Evolutionary conservation across 2,113 vertebrate species (phyloP), one percentile per base, ranked within the genome.

Genomic region (Passer montanus): DNA sequence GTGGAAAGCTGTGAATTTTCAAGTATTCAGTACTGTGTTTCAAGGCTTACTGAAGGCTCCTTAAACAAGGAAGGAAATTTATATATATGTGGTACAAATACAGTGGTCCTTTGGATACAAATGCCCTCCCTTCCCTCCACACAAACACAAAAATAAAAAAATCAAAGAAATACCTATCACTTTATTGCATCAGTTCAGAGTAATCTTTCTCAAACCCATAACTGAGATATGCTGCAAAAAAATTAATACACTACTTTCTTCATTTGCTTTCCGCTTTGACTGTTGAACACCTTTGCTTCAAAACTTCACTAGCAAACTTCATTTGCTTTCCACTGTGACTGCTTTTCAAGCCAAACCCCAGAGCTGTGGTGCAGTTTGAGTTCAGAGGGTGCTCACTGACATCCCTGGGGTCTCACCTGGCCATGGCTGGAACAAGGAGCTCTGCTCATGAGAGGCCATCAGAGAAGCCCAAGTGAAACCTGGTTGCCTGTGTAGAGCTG

Each of bases 101-200:
- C 20, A 49, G 41, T 50, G 31, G 7, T 53, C 44, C 28, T 39
- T 44, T 37, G 28, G 24, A 43, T 26, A 60, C 73, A 75, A 69
- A 76, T 31, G 4, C 2, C 26, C 15, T 19, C 16, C 2, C 17
- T 62, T 68, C 46, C 55, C 24, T 31, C 5, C n/a, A 10, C 9
- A 16, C 7, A 41, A 26, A 35, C 10, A 52, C 1, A 2, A 31
- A 8, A n/a, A 33, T 27, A 41, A n/a, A 33, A 27, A 10, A 17
- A 35, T 3, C n/a, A 67, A 50, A 62, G 15, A 55, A 60, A 46
- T 12, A 64, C 10, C 8, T 72, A 44, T 37, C 35, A 84, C 19
- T 96, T 95, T 90, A 94, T 93, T 96, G n/a, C 41, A 78, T 81
- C 52, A 13, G 30, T 81, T 90, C 52, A 78, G 31, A 75, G n/a